Evolutionary conservation across 2,113 vertebrate genomes (phyloP).

Genomic region (Sapajus apella): DNA sequence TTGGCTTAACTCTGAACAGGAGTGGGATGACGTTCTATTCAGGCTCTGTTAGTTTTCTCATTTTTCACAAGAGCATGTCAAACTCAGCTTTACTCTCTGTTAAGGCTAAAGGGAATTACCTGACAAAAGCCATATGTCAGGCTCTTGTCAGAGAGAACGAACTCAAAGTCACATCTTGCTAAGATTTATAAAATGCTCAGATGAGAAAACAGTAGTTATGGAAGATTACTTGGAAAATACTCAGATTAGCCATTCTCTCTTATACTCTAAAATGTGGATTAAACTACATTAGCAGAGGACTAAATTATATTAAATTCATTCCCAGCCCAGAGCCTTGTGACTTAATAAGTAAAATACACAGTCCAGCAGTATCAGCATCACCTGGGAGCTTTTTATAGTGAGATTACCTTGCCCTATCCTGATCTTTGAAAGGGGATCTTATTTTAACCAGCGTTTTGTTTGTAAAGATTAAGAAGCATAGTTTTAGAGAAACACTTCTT

Average conservation of each 20-base stretch:
- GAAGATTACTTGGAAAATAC: constrained; percentile 10
- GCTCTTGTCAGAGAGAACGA: constrained; percentile 9
- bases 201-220: not conserved
- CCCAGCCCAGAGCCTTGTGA: not conserved
- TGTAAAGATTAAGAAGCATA: not conserved
- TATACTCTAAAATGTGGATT: not conserved
- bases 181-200: constrained; percentile 32
- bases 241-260: not conserved
- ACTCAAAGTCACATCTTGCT: constrained; percentile 38
- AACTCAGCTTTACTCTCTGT: constrained; percentile 54
- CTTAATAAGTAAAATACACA: not conserved
- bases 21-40: constrained; percentile 32
- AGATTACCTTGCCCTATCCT: not conserved
- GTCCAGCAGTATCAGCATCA: not conserved
- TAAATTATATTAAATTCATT: not conserved
- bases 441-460: not conserved
- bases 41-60: constrained; percentile 53
- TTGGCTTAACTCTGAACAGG: not conserved
- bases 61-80: constrained; percentile 61
- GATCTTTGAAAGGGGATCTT: not conserved
- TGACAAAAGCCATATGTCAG: constrained; percentile 60
- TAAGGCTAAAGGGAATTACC: constrained; percentile 56
- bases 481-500: not conserved
- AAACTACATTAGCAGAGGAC: not conserved
- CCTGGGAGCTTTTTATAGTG: not conserved